A percentile compares a stretch with the other conserved stretches of the same genome.
phyloP scores from a whole-genome alignment of 2,888 invertebrate species.

The Ormia ochracea region DNA sequence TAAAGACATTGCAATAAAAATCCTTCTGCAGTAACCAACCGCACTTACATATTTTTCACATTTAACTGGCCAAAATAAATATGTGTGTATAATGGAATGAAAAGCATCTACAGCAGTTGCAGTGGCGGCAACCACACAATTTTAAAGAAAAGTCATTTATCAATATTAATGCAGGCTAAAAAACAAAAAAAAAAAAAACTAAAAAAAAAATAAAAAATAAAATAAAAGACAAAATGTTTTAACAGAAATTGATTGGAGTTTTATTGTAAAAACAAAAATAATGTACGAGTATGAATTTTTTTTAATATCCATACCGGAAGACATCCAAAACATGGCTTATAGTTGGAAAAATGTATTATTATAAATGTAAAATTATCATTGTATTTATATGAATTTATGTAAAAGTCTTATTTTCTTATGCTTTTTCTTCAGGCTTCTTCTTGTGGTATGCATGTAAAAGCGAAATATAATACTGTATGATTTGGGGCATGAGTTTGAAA shows the following conservation, averaged over 20 bases:
- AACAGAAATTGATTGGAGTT: constrained; percentile 58
- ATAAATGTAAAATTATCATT: not conserved
- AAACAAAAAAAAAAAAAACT: not conserved
- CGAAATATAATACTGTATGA: not conserved
- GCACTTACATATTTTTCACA: constrained; percentile 1
- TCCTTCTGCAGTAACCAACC: not conserved
- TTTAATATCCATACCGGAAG: not conserved
- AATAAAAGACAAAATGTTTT: constrained; percentile 33
- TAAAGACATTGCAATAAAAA: constrained; percentile 29
- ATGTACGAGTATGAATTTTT: not conserved
- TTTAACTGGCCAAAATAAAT: constrained; percentile 13
- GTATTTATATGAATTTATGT: constrained; percentile 1
- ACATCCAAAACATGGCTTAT: constrained; percentile 22
- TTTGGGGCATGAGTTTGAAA: not conserved
- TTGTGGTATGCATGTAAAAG: not conserved
- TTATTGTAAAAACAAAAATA: constrained; percentile 39
- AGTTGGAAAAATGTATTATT: constrained; percentile 13
- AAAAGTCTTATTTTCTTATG: not conserved
- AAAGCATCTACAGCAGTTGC: not conserved
- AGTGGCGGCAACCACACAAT: not conserved
- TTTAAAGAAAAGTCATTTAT: constrained; percentile 58
- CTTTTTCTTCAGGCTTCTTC: constrained; percentile 15
- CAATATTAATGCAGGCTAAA: constrained; percentile 55
- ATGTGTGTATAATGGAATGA: not conserved
- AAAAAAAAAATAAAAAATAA: not conserved